Conservation (phyloP, 2,888 invertebrate genomes). For the Archips crataeganus region DNA sequence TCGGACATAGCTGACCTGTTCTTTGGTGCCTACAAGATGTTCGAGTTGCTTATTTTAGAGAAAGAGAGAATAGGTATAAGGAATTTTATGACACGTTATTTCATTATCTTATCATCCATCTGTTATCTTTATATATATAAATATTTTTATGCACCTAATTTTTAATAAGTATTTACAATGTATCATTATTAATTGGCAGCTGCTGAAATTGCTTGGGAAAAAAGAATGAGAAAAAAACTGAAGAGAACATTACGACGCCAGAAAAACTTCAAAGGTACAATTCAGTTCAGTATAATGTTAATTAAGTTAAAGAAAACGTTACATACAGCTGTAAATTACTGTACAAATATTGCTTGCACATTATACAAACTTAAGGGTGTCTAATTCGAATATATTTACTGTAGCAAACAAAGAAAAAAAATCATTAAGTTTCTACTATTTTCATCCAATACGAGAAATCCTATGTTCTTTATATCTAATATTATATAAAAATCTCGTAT, state of each 20-base stretch:
- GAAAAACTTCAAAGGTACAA: constrained; percentile 73
- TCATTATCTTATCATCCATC: background rate
- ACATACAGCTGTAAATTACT: no score
- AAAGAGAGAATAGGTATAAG: constrained; percentile 69
- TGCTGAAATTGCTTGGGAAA: constrained; percentile 74
- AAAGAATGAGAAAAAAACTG: constrained; percentile 75
- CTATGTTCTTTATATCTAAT: no score
- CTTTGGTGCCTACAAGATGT: constrained; percentile 62
- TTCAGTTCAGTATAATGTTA: background rate
- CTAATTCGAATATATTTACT: no score
- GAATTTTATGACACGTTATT: background rate
- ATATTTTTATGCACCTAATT: background rate
- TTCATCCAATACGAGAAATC: no score
- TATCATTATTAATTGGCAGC: constrained; percentile 55
- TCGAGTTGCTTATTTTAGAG: constrained; percentile 66
- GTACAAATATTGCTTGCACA: no score
- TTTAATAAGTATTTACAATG: background rate
- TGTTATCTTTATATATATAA: no score
- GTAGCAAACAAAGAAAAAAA: no score
- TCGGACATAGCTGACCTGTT: constrained; percentile 67
- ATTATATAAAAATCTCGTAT: no score
- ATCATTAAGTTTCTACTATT: no score
- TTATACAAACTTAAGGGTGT: no score
- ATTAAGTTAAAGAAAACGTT: no score
- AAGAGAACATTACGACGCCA: constrained; percentile 66